phyloP scores from a whole-genome alignment of 2,797 vertebrate genomes.

The Phyllotis vaccarum region DNA sequence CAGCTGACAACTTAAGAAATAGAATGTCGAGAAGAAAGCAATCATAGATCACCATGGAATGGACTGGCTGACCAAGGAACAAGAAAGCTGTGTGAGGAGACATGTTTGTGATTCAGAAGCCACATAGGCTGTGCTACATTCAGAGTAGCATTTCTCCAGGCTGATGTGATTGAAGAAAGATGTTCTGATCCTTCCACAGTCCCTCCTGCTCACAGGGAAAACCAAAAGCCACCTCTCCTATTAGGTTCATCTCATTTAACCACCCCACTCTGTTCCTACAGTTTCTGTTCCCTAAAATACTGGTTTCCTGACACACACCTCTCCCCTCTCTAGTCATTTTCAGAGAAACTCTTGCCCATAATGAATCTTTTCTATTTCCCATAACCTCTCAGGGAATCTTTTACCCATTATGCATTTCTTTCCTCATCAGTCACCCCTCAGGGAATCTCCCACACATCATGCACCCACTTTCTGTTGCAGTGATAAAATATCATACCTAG shows the following conservation, averaged over 20 bases:
- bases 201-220: not conserved
- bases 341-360: not conserved
- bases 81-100: fast-evolving
- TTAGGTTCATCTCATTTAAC: not conserved
- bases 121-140: fast-evolving
- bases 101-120: not conserved
- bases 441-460: not conserved
- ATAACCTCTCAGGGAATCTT: not conserved
- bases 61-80: not conserved
- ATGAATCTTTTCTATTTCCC: fast-evolving
- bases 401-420: no score
- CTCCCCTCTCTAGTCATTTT: not conserved
- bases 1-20: not conserved
- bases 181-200: not conserved
- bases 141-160: not conserved
- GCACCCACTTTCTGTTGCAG: not conserved
- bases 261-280: not conserved
- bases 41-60: not conserved
- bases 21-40: not conserved
- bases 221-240: not conserved
- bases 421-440: not conserved
- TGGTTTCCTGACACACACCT: not conserved
- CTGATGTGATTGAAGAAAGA: not conserved
- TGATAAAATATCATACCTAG: not conserved
- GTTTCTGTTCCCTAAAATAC: not conserved